These are phyloP conservation scores for Pachydiplax longipennis DNA, from an alignment of 2,888 invertebrate genomes.

Conservation along the genomic window DNA sequence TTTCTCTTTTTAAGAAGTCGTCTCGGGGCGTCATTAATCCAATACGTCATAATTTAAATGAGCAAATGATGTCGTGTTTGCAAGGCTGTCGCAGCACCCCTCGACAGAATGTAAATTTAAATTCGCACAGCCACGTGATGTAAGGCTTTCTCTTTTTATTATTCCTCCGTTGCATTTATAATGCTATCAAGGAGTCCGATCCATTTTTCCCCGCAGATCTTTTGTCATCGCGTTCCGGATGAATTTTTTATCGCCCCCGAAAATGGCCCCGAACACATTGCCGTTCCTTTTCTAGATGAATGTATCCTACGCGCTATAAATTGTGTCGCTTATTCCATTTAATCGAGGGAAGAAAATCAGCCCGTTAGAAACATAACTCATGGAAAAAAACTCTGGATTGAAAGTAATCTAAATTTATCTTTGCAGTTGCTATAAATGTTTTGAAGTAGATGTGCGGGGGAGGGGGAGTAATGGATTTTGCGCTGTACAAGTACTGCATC, in stretches of 20 bases:
- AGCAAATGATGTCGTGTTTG: not conserved
- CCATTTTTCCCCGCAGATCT: not conserved
- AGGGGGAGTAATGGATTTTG: too few relatives aligned
- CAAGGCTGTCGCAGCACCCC: not conserved
- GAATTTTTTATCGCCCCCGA: not conserved
- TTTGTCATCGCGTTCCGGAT: not conserved
- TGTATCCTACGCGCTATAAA: not conserved
- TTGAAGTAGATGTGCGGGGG: too few relatives aligned
- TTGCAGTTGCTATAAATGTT: too few relatives aligned
- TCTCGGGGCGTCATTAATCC: not conserved
- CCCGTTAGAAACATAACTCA: too few relatives aligned
- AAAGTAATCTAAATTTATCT: too few relatives aligned
- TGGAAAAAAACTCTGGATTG: too few relatives aligned
- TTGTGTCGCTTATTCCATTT: not conserved
- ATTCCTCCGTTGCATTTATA: not conserved
- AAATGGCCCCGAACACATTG: not conserved
- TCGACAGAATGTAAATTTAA: not conserved
- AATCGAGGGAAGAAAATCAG: too few relatives aligned
- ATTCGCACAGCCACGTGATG: not conserved
- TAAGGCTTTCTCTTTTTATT: not conserved
- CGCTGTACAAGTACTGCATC: too few relatives aligned
- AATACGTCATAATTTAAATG: not conserved
- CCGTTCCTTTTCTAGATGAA: not conserved
- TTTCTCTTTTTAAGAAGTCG: not conserved
- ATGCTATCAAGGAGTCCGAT: not conserved